Base-by-base conservation (phyloP, 2,113 vertebrate genomes). In the Zosterops lateralis region DNA sequence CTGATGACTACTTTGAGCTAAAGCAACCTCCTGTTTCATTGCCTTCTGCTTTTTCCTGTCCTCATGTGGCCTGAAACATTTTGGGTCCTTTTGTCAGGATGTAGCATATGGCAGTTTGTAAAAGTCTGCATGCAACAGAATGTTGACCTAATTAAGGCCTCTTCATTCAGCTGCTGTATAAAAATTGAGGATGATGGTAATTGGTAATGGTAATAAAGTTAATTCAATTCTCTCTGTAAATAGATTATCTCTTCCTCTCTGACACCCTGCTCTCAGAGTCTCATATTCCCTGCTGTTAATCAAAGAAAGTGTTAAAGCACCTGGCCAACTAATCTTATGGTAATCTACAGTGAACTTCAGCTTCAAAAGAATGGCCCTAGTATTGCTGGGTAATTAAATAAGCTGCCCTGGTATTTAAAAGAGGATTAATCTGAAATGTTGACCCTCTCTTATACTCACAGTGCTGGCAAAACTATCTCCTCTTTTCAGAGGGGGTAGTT, bases 181-280 rank as follows among this genome's bases (percentile, higher is more conserved):
- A 64, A 64, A 72, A 76, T 53, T 77, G 56, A 77, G 36, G 62
- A 54, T 78, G 18, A 51, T 71, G 45, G 31, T 77, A 77, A 91
- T 66, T 91, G 51, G 77, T 89, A 87, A 84, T 81, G 51, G 77
- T 89, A 87, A 87, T 84, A 81, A 81, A 84, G 65, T 21, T 66
- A 84, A 84, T 50, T 71, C 81, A 84, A 54, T 93, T 87, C 15
- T 67, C 22, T 62, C 15, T 42, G 22, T 89, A 91, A 87, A 54
- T 21, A 78, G 42, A 62, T 53, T 36, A 48, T 66, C 51, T 94
- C 29, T 74, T 34, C 28, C 65, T 14, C 51, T 91, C 42, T 72
- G 65, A 29, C 36, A 42, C 38, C 29, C 58, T 80, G 29, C 17
- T 81, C 34, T 36, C 34, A 51, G 56, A 47, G 19, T 66, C 56